A percentile compares a stretch with the other conserved stretches of the same genome.
Conservation (phyloP, 2,797 vertebrate species). For the Gallinago nigripennis region DNA sequence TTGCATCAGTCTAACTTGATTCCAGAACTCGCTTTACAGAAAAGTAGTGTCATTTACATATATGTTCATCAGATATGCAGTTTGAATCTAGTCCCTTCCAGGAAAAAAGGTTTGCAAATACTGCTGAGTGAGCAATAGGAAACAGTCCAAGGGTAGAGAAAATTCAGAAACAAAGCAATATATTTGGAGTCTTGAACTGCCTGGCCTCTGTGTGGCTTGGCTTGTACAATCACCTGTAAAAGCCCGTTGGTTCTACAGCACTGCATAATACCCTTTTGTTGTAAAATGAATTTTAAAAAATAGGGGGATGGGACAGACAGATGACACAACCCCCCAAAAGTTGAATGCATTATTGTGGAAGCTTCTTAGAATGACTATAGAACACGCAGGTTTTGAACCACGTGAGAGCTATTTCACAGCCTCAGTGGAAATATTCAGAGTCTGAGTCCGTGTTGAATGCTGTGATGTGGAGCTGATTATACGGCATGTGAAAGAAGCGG, state of each 20-base stretch:
- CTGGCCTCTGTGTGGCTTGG: neutral
- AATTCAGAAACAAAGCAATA: neutral
- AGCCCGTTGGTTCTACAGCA: neutral
- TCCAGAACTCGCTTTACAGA: neutral
- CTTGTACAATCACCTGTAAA: neutral
- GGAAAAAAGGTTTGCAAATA: neutral
- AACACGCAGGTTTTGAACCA: neutral
- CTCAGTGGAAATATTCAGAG: neutral
- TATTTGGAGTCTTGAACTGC: neutral
- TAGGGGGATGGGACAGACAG: accelerated
- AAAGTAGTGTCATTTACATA: neutral
- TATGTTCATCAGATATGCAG: neutral
- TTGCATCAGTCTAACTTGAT: neutral
- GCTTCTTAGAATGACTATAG: neutral
- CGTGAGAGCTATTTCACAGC: neutral
- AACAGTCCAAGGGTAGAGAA: neutral
- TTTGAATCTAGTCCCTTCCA: neutral
- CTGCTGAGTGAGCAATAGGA: neutral
- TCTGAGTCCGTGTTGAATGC: neutral
- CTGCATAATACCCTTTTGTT: too few species aligned
- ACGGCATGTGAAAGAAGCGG: neutral
- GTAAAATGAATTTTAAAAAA: accelerated
- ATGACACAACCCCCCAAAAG: accelerated
- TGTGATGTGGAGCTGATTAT: neutral
- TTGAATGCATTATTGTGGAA: neutral